phyloP scores from a whole-genome alignment of 1,140 invertebrate genomes.

The Camponotus floridanus region DNA sequence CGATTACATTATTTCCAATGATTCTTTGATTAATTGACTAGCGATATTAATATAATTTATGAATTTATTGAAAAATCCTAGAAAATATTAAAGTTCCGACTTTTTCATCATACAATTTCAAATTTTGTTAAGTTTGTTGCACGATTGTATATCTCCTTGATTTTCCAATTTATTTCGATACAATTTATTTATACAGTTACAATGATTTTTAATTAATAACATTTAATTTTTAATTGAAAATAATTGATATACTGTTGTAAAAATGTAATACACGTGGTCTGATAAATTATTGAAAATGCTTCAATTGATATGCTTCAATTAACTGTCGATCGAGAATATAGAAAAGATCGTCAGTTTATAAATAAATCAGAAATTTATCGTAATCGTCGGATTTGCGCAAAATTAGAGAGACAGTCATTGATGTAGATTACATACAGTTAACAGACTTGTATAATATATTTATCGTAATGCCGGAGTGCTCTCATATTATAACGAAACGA shows the following conservation, averaged over 20 bases:
- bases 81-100: background rate
- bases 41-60: too few relatives aligned
- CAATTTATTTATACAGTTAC: background rate
- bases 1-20: too few relatives aligned
- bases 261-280: background rate
- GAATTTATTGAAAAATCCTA: too few relatives aligned
- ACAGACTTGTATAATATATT: constrained; percentile 53
- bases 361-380: constrained; percentile 26
- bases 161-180: background rate
- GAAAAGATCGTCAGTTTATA: background rate
- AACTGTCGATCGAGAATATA: background rate
- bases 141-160: background rate
- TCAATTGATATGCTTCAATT: constrained; percentile 17
- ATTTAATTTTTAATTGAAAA: background rate
- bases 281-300: constrained; percentile 6
- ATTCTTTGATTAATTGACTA: too few relatives aligned
- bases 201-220: constrained; percentile 25
- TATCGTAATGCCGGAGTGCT: constrained; percentile 23
- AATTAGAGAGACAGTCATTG: constrained; percentile 34
- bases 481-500: constrained; percentile 28
- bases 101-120: background rate
- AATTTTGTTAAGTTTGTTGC: background rate
- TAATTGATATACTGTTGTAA: background rate
- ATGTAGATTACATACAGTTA: constrained; percentile 42
- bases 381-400: constrained; percentile 29